Conservation (phyloP, 1,140 invertebrate species). For the Drosophila trapezifrons region DNA sequence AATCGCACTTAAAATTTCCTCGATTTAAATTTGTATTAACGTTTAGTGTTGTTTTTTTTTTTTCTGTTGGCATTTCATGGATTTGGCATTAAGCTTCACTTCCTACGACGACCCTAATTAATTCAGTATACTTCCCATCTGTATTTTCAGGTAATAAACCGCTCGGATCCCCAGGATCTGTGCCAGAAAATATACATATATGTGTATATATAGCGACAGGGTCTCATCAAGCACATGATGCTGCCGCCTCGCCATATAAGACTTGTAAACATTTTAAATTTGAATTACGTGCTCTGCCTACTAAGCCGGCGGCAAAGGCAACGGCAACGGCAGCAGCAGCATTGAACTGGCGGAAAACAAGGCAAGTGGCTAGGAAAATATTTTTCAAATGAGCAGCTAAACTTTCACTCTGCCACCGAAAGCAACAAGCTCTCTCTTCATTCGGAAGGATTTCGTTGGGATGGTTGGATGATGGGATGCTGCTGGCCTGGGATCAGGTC, state of each 20-base stretch:
- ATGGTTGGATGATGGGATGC: not conserved
- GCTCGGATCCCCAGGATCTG: not conserved
- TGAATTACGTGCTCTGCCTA: conserved; percentile 72
- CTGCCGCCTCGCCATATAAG: conserved; percentile 47
- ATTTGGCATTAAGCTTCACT: conserved; percentile 8
- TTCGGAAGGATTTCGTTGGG: not conserved
- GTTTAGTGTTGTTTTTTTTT: not conserved
- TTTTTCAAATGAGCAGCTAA: conserved; percentile 54
- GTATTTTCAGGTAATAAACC: conserved; percentile 43
- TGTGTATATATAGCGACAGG: conserved; percentile 15
- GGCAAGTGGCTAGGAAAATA: conserved; percentile 37
- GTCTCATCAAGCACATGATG: conserved; percentile 59
- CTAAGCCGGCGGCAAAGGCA: conserved; percentile 29
- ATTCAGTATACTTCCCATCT: conserved; percentile 5
- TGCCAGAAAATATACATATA: conserved; percentile 1
- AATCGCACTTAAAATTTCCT: conserved; percentile 4
- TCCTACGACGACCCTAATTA: conserved; percentile 10
- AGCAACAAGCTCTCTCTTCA: conserved; percentile 35
- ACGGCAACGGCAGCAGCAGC: not conserved
- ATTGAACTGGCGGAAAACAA: conserved; percentile 29
- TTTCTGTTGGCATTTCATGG: not conserved
- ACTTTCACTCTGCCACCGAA: conserved; percentile 30
- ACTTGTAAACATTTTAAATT: conserved; percentile 79
- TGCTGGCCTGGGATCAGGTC: conserved; percentile 19
- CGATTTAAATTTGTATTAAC: conserved; percentile 9